Conservation (phyloP, 2,888 invertebrate species). For the Lithophane ornitopus region DNA sequence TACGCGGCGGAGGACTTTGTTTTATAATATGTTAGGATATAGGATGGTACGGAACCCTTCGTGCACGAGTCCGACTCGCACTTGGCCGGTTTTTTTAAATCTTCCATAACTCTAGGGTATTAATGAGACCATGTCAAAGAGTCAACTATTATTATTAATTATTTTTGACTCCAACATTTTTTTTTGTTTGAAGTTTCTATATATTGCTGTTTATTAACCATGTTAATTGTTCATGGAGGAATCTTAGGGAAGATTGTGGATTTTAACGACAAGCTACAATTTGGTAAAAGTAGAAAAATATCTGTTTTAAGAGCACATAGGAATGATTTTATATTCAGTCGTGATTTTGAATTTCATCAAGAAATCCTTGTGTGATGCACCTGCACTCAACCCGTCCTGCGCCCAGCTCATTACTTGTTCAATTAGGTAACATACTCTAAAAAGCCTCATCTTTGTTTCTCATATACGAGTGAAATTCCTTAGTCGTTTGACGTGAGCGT, state of each 20-base stretch:
- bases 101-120: no score
- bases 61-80: no score
- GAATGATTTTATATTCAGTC: background rate
- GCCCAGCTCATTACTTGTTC: conserved; percentile 73
- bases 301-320: background rate
- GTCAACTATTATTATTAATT: no score
- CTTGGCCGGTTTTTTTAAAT: no score
- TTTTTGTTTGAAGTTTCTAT: background rate
- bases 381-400: conserved; percentile 46
- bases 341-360: conserved; percentile 13
- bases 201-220: no score
- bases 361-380: conserved; percentile 33
- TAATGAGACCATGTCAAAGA: no score
- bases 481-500: conserved; percentile 74
- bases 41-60: no score
- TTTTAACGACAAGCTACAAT: no score
- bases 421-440: conserved; percentile 81
- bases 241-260: background rate
- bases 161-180: background rate
- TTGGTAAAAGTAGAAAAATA: background rate
- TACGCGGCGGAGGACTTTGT: no score
- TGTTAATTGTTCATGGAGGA: background rate
- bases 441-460: conserved; percentile 79
- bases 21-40: no score
- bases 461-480: conserved; percentile 82